Conservation (phyloP, 2,797 vertebrate genomes). For the Chrysocyon brachyurus region DNA sequence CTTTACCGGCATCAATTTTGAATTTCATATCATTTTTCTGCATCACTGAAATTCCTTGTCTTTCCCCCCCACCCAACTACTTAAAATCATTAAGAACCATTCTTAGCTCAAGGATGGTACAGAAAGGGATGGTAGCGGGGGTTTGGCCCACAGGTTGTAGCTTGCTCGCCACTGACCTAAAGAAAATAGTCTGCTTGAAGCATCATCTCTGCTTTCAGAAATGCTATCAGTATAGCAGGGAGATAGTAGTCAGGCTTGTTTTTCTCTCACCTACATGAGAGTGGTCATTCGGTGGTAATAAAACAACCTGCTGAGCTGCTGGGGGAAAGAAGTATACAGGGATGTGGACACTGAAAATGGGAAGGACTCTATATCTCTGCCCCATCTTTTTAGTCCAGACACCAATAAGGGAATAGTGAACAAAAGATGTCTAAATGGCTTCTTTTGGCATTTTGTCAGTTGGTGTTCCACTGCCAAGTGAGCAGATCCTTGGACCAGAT, state of each 20-base stretch:
- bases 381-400: neutral
- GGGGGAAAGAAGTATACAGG: neutral
- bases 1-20: neutral
- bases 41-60: neutral
- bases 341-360: neutral
- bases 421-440: neutral
- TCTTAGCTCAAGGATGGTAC: neutral
- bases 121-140: neutral
- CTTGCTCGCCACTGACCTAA: neutral
- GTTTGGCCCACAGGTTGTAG: neutral
- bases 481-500: neutral
- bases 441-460: neutral
- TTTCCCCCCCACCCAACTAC: neutral
- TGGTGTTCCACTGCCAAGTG: neutral
- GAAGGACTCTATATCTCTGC: neutral
- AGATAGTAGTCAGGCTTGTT: neutral
- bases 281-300: neutral
- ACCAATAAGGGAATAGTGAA: neutral
- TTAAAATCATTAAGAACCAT: neutral
- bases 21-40: constrained; percentile 18
- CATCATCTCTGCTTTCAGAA: neutral
- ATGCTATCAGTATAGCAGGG: neutral
- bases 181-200: neutral
- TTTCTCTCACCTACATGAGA: neutral
- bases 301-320: neutral